Evolutionary conservation across 2,113 vertebrate genomes (phyloP), one percentile per base, ranked within the genome.

Genomic region (Onychostruthus taczanowskii): DNA sequence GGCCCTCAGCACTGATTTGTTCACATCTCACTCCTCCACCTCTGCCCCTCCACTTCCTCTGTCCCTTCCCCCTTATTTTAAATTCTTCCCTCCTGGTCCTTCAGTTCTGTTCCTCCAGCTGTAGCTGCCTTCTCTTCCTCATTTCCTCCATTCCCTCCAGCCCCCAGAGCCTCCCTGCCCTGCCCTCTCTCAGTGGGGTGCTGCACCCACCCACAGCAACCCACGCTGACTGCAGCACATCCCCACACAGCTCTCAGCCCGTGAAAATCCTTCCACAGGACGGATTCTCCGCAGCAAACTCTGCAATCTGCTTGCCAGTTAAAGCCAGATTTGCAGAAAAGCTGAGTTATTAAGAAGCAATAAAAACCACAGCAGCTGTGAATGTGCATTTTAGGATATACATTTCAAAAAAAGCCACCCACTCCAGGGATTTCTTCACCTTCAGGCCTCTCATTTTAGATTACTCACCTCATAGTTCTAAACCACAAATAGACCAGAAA

Each of bases 41-140:
- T 68, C 82, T 77, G 39, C 35, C 43, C 6, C 30, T 68, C 9
- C 31, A 20, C 53, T 50, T 43, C 37, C 19, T 0, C 0, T 20
- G 16, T 28, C 15, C 12, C 6, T 4, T 16, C 7, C 27, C 4
- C 0, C 1, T 1, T 33, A 41, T 35, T n/a, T 41, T 1, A 1
- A 2, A 39, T 50, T 16, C 7, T 53, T 46, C 44, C 27, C 74
- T 69, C 7, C 23, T 79, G 7, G 6, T 52, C n/a, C 33, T 49
- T 58, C 24, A 68, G 33, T 31, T 92, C 70, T 82, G 58, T 10
- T 33, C 26, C 55, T 77, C 31, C 53, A 55, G 23, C 64, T 63
- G 69, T 13, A 64, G 53, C 22, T 76, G 31, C 30, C 16, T 63
- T 53, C 61, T 64, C 58, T 69, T 44, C 33, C 50, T 16, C 58